These are phyloP conservation scores for Alethe diademata DNA, from an alignment of 2,113 vertebrate species.

Conservation along the genomic window DNA sequence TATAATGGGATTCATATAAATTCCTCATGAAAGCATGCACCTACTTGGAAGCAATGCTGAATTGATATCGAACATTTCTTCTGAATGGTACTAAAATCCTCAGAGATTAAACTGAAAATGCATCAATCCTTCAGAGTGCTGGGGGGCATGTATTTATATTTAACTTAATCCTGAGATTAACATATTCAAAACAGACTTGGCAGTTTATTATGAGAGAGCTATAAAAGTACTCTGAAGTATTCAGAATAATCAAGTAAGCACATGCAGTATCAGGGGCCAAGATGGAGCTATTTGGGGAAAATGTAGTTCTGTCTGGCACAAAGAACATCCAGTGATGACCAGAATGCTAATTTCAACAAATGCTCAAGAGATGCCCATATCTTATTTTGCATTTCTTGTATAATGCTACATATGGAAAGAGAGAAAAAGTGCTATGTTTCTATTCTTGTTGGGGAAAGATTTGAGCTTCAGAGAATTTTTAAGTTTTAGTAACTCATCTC, in stretches of 20 bases:
- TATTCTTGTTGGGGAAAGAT: not conserved
- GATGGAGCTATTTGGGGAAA: not conserved
- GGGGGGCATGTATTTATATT: not conserved
- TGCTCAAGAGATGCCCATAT: not conserved
- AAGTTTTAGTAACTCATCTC: not conserved
- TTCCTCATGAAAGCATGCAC: not conserved
- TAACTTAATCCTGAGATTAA: not conserved
- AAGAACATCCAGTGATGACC: not conserved
- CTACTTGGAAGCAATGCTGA: not conserved
- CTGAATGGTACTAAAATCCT: not conserved
- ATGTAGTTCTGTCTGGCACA: not conserved
- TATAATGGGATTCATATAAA: not conserved
- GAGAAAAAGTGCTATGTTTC: not conserved
- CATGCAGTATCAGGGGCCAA: not conserved
- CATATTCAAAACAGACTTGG: not conserved
- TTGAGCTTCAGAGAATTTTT: not conserved
- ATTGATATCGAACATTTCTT: not conserved
- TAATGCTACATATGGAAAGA: not conserved
- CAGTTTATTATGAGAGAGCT: not conserved
- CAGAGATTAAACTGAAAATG: not conserved
- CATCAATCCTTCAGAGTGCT: not conserved
- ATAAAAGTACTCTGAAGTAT: not conserved
- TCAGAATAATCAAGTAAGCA: constrained; percentile 12
- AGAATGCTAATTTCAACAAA: not conserved
- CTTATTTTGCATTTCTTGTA: not conserved